Evolutionary conservation across 2,113 vertebrate genomes (phyloP).

Genomic region (Argyrosomus japonicus): DNA sequence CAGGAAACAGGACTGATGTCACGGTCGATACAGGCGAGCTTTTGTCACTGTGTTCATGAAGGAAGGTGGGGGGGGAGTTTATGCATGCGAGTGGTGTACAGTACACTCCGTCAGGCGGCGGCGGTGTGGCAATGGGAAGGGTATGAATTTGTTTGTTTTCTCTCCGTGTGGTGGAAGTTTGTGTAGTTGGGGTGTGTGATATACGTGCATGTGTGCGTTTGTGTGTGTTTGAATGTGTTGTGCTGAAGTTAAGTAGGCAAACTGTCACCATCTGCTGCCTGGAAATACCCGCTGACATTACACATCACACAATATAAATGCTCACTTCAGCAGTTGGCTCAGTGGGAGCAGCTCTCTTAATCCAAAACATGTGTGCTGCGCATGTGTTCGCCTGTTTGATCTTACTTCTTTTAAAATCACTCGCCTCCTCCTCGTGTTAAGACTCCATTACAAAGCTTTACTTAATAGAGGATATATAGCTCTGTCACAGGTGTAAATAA

Average conservation of each 20-base stretch:
- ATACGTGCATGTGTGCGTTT: not conserved
- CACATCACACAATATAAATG: constrained; percentile 57
- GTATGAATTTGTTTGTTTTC: constrained; percentile 34
- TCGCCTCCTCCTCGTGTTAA: not conserved
- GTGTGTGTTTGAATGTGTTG: constrained; percentile 18
- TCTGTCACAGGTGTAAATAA: too few relatives aligned
- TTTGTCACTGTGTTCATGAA: constrained; percentile 28
- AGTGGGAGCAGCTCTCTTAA: constrained; percentile 37
- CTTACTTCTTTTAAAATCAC: not conserved
- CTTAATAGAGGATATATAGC: too few relatives aligned
- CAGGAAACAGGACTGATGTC: constrained; percentile 71
- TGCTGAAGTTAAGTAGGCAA: constrained; percentile 53
- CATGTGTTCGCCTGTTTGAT: constrained; percentile 26
- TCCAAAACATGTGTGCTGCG: constrained; percentile 39
- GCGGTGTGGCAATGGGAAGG: not conserved
- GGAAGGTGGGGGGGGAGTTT: not conserved
- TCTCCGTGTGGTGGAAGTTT: constrained; percentile 1
- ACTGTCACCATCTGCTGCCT: constrained; percentile 71
- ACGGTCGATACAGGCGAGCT: constrained; percentile 60
- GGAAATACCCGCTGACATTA: constrained; percentile 68
- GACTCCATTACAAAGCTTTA: not conserved
- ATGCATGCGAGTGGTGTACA: constrained; percentile 11
- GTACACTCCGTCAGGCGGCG: not conserved
- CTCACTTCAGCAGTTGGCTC: constrained; percentile 49
- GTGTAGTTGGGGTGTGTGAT: not conserved